Base-by-base conservation (phyloP, 2,888 invertebrate genomes). In the Cheilosia urbana region DNA sequence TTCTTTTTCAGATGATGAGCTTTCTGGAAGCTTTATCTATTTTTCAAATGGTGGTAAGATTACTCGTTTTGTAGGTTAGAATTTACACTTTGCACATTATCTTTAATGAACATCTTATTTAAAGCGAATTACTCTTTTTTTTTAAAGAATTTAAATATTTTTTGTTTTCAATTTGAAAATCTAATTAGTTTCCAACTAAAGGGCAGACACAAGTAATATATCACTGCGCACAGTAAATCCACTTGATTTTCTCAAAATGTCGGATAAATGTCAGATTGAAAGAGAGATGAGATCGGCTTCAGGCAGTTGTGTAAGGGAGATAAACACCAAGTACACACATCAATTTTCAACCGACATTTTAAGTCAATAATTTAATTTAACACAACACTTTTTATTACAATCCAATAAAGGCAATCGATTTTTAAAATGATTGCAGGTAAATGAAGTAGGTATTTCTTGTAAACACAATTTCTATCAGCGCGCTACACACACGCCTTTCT, bases 161-260 rank as follows among this genome's bases (percentile, higher is more conserved):
- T 47, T n/a, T 72, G 27, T 66, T 68, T 57, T 83, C 9, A 55
- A 66, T 13, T 55, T n/a, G 17, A 55, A 63, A 78, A 69, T 84
- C 84, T 63, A 60, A 79, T 84, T 79, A 42, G 84, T 75, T 79
- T 84, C 80, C 84, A 84, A 71, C 53, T 53, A 69, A 84, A 15
- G 6, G 40, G 4, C 7, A 11, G 21, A 9, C 4, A 30, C 42
- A 37, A 42, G 62, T 49, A 15, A 6, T 21, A 37, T 17, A 34
- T 63, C 72, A 68, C 79, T 79, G 73, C 58, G 34, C 58, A 53
- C 17, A 51, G 45, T 11, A 60, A 85, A 66, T 80, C 57, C 76
- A 84, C 80, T 84, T 76, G 80, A 73, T 80, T 76, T 72, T 72
- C 69, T 81, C 77, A 85, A 85, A 81, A 85, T 85, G 85, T 85